These are phyloP conservation scores for Didymodactylos carnosus DNA, from an alignment of 2,888 invertebrate species.

Conservation along the genomic window DNA sequence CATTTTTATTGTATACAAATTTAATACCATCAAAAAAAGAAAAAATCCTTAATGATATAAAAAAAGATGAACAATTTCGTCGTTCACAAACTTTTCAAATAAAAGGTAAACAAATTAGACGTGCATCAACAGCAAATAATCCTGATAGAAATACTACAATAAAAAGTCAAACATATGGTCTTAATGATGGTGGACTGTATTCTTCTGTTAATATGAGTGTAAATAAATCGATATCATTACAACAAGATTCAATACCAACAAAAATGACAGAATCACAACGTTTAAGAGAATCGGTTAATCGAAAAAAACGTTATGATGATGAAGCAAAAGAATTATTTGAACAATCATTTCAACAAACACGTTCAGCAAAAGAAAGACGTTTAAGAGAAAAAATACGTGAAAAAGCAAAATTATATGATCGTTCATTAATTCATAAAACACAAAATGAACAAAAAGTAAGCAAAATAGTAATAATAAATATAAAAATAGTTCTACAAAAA, in stretches of 20 bases:
- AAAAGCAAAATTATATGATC: neutral
- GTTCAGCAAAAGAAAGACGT: neutral
- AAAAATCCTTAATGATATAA: neutral
- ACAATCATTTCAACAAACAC: neutral
- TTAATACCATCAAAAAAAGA: neutral
- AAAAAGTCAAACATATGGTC: no score
- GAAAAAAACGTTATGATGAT: neutral
- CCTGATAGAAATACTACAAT: no score
- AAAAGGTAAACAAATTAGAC: neutral
- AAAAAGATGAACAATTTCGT: neutral
- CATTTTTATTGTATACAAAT: conserved; percentile 8
- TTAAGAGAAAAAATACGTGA: neutral
- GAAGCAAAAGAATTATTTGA: neutral
- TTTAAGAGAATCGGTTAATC: neutral
- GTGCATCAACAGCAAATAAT: neutral
- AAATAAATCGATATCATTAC: neutral
- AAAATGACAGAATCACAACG: neutral
- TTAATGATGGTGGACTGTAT: no score
- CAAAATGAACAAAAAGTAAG: neutral
- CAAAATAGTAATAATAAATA: neutral
- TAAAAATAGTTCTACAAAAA: no score
- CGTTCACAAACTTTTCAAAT: neutral
- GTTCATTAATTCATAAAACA: neutral
- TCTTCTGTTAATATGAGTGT: no score
- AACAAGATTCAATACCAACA: neutral